phyloP scores from a whole-genome alignment of 2,797 vertebrate genomes.

The Myripristis murdjan region DNA sequence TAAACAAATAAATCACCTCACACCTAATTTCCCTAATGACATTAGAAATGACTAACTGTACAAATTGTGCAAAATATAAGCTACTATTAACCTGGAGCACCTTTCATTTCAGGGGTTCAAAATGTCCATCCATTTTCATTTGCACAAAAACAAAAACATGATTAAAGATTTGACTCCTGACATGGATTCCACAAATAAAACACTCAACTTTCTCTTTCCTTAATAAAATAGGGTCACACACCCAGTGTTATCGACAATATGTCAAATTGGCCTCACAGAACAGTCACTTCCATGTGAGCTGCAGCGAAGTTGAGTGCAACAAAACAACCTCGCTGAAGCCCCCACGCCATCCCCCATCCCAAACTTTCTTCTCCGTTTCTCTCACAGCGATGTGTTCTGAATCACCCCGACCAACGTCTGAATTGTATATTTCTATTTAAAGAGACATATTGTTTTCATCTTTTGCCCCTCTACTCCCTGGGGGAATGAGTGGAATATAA shows the following conservation, averaged over 20 bases:
- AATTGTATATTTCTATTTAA: conserved; percentile 81
- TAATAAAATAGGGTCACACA: conserved; percentile 75
- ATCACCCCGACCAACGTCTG: conserved; percentile 70
- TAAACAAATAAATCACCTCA: conserved; percentile 88
- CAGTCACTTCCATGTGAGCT: conserved; percentile 52
- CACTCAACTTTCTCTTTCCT: conserved; percentile 66
- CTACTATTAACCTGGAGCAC: conserved; percentile 86
- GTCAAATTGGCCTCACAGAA: conserved; percentile 58
- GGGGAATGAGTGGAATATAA: conserved; percentile 91
- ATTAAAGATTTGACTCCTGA: conserved; percentile 86
- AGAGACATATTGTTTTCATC: conserved; percentile 86
- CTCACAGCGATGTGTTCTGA: conserved; percentile 56
- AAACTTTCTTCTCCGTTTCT: conserved; percentile 63
- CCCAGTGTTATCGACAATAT: conserved; percentile 61
- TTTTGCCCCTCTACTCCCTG: conserved; percentile 85
- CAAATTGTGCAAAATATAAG: conserved; percentile 86
- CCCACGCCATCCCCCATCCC: conserved; percentile 12
- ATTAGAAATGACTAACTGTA: conserved; percentile 89
- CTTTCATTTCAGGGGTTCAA: conserved; percentile 83
- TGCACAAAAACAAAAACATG: conserved; percentile 85
- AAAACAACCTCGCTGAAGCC: conserved; percentile 52
- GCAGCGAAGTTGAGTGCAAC: conserved; percentile 62
- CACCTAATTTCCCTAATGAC: conserved; percentile 90
- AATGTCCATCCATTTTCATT: conserved; percentile 86
- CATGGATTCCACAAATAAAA: conserved; percentile 85